These are phyloP conservation scores for Oxytorus armatus DNA, from an alignment of 2,888 invertebrate species.

Conservation along the genomic window DNA sequence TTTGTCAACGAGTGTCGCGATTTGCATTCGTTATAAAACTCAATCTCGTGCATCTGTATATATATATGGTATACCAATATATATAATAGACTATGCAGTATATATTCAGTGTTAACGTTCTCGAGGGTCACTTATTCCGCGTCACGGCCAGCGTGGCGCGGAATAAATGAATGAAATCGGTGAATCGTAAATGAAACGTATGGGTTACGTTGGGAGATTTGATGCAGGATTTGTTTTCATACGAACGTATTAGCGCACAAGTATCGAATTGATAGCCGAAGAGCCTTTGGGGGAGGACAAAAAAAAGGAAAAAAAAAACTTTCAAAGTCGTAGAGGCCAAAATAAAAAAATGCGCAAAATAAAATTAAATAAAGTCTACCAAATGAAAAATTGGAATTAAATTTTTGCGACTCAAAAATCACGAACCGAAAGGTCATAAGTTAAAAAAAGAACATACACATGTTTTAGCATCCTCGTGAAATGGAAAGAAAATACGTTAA, in stretches of 20 bases:
- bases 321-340: too few relatives aligned
- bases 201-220: conserved; percentile 26
- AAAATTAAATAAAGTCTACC: too few relatives aligned
- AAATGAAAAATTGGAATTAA: too few relatives aligned
- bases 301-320: too few relatives aligned
- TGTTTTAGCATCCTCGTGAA: too few relatives aligned
- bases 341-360: too few relatives aligned
- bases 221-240: not conserved
- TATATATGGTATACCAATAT: conserved; percentile 14
- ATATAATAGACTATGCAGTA: conserved; percentile 14
- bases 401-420: too few relatives aligned
- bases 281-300: too few relatives aligned
- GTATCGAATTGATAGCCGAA: too few relatives aligned
- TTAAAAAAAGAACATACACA: not conserved
- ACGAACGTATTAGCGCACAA: not conserved
- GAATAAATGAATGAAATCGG: conserved; percentile 59
- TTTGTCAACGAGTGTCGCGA: conserved; percentile 15
- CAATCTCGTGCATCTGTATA: too few relatives aligned
- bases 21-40: conserved; percentile 52
- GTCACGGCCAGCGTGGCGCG: conserved; percentile 64
- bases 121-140: conserved; percentile 61
- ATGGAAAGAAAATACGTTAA: too few relatives aligned
- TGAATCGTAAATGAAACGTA: conserved; percentile 41
- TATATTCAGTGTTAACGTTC: conserved; percentile 33
- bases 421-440: too few relatives aligned